Base-by-base conservation (phyloP, 1,140 invertebrate species). In the Aphaenogaster rudis region DNA sequence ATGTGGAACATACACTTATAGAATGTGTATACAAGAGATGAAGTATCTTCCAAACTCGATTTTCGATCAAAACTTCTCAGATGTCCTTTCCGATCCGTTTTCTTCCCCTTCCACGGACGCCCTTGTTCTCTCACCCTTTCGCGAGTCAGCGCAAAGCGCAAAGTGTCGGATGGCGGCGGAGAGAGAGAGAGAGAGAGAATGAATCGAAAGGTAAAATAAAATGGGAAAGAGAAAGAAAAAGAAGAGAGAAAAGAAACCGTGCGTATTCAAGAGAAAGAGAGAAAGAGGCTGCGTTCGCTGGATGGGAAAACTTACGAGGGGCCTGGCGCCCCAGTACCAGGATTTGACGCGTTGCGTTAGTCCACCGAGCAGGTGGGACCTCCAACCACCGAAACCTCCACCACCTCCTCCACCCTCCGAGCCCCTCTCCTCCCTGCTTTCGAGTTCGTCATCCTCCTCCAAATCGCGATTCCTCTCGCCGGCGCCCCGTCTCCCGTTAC, bases 271-370 rank as follows among this genome's bases (percentile, higher is more conserved):
- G 28, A 87, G 84, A 91, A 64, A 59, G 36, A 74, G 48, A 86
- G 45, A 74, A 28, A 81, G 33, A 64, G n/a, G 45, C 42, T 50
- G 42, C n/a, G 71, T 50, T 54, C 28, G 39, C 39, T 86, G 69
- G 63, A 76, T 86, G 80, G 69, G n/a, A 88, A 96, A 96, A 98
- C 98, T 98, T 98, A 98, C 98, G 96, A 98, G 97, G 97, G 98
- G 97, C 97, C 97, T 97, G 97, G 95, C 94, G 93, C 98, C 98
- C 98, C 97, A 98, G 97, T 98, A 98, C 98, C 98, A 98, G 96
- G 97, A 98, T 97, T 98, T 98, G 96, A 98, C 97, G 97, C 98
- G 98, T 97, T 98, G 97, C 96, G 98, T 98, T 96, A 98, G 97
- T 96, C 98, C 98, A 97, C 97, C 98, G 96, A 98, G 97, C 96